phyloP scores from a whole-genome alignment of 2,797 vertebrate species.

The Gadopsis marmoratus region DNA sequence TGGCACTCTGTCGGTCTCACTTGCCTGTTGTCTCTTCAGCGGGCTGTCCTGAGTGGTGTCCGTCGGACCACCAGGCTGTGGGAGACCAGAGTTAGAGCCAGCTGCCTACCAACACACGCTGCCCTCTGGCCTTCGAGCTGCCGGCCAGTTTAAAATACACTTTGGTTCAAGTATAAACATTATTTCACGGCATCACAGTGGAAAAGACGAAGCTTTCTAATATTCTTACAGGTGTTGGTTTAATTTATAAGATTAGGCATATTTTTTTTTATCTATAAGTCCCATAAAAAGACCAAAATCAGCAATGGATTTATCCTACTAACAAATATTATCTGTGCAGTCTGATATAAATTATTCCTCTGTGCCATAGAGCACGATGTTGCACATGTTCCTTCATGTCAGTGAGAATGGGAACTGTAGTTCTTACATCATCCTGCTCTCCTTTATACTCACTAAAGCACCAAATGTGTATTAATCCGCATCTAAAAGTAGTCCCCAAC shows the following conservation, averaged over 20 bases:
- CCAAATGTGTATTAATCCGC: background rate
- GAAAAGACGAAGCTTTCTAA: background rate
- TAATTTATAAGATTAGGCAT: background rate
- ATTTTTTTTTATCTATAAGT: background rate
- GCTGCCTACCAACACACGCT: slow-evolving; percentile 63
- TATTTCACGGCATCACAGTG: no score
- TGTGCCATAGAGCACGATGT: no score
- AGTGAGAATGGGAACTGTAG: background rate
- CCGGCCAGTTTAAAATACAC: slow-evolving; percentile 1
- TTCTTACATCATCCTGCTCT: background rate
- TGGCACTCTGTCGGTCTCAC: slow-evolving; percentile 82
- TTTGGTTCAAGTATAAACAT: background rate
- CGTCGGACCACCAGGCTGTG: slow-evolving; percentile 82
- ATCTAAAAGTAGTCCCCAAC: no score
- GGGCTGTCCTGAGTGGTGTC: slow-evolving; percentile 85
- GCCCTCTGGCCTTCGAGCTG: slow-evolving; percentile 19
- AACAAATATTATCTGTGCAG: no score
- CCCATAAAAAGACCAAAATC: slow-evolving; percentile 9
- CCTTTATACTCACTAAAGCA: background rate
- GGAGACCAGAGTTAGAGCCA: slow-evolving; percentile 85
- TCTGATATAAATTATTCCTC: no score
- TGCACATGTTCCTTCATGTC: background rate
- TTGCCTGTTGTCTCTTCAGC: slow-evolving; percentile 88
- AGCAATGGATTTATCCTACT: background rate
- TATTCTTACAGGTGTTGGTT: background rate